A percentile compares a stretch with the other conserved stretches of the same genome.
Evolutionary conservation across 1,140 invertebrate genomes (phyloP).

Genomic region (Drosophila nigromelanica): DNA sequence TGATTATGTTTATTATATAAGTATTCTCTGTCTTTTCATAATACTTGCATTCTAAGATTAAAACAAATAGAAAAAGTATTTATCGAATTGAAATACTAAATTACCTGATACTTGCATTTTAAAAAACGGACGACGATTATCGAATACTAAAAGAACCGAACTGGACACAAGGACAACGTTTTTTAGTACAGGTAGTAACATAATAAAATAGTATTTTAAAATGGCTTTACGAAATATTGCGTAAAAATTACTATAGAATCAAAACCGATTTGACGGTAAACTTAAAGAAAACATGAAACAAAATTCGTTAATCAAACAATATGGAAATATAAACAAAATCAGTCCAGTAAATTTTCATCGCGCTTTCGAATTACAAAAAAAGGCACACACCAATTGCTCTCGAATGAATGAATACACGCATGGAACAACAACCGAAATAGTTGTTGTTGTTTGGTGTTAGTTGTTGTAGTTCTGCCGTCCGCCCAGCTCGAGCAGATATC

Average conservation of each 20-base stretch:
- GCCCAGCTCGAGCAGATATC: conserved; percentile 92
- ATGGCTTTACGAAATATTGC: conserved; percentile 51
- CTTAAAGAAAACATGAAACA: conserved; percentile 61
- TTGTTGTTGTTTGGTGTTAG: conserved; percentile 34
- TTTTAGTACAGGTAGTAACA: conserved; percentile 44
- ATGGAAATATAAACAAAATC: conserved; percentile 72
- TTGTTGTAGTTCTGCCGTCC: conserved; percentile 90
- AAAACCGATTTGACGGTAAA: conserved; percentile 54
- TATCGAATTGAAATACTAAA: conserved; percentile 35
- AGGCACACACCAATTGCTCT: conserved; percentile 43
- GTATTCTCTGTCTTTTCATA: conserved; percentile 68
- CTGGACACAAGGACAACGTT: conserved; percentile 41
- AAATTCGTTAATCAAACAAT: conserved; percentile 60
- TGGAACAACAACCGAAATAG: conserved; percentile 9
- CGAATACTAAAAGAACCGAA: conserved; percentile 18
- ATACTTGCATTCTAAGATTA: conserved; percentile 71
- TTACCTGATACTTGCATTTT: conserved; percentile 36
- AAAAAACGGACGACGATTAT: conserved; percentile 30
- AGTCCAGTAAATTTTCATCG: conserved; percentile 56
- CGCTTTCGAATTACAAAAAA: conserved; percentile 9
- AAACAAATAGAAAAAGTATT: conserved; percentile 48
- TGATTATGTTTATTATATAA: conserved; percentile 52
- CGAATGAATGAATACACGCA: conserved; percentile 46
- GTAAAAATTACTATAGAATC: conserved; percentile 65
- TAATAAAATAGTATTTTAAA: conserved; percentile 39